Evolutionary conservation across 2,113 vertebrate species (phyloP), one percentile per base, ranked within the genome.

Genomic region (Scolopax mira): DNA sequence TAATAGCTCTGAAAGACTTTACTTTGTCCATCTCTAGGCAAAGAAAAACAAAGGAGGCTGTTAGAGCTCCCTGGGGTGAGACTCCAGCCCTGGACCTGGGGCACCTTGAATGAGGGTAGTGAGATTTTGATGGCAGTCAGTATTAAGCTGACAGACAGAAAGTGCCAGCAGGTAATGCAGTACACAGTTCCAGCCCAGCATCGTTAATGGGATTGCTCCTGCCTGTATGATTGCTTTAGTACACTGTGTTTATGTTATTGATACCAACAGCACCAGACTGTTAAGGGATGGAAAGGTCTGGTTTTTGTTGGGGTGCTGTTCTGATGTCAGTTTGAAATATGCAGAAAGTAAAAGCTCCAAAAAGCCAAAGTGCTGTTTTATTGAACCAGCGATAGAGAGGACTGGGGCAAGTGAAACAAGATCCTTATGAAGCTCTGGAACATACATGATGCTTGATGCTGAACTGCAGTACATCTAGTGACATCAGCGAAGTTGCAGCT

Each of bases 331-430:
- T 91, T 95, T 94, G 88, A 96, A 88, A 96, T 86, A 78, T 0
- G 2, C 55, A 90, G 88, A 94, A 95, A 95, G 46, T 44, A 88
- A 93, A 94, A 93, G 82, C 88, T 92, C 42, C 0, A 0, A 74
- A 90, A 90, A 93, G 88, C 55, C n/a, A 4, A 94, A 94, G 90
- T 91, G 67, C 85, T 96, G 62, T 80, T 93, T 97, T 85, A 92
- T 88, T 88, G 92, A 88, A 85, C 25, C 27, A n/a, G 58, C 0
- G 3, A 44, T 73, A 80, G 78, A 60, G 58, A 73, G 57, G 33
- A n/a, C 62, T 78, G 62, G 83, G 75, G 73, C 67, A 80, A 96
- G 72, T 92, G 94, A 96, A 94, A 94, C 64, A 80, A 28, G 91
- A 94, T 87, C 87, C 31, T 58, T 79, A 1, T 57, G 73, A 85